Base-by-base conservation (phyloP, 2,888 invertebrate genomes). In the Colostygia pectinataria region DNA sequence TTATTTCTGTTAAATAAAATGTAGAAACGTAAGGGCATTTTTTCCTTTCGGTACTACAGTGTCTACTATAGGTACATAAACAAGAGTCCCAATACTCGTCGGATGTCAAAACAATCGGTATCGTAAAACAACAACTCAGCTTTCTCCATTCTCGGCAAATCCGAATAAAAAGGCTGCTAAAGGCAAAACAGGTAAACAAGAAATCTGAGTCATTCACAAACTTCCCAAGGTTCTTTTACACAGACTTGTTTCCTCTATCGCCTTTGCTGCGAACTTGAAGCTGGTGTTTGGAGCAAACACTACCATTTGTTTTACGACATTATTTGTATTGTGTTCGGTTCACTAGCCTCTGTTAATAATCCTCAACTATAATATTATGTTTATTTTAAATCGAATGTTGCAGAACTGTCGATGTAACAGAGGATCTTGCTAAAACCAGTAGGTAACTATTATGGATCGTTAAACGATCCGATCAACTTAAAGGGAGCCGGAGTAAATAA, bases 401-500 rank as follows among this genome's bases (percentile, higher is more conserved):
- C n/a, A n/a, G n/a, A n/a, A n/a, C n/a, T n/a, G n/a, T n/a, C n/a
- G n/a, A n/a, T n/a, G n/a, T n/a, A n/a, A n/a, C n/a, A n/a, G n/a
- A n/a, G n/a, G n/a, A n/a, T n/a, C n/a, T n/a, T n/a, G n/a, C n/a
- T n/a, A n/a, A n/a, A n/a, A n/a, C n/a, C n/a, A n/a, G n/a, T n/a
- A n/a, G n/a, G n/a, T n/a, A n/a, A n/a, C n/a, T n/a, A n/a, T n/a
- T n/a, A n/a, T n/a, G n/a, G n/a, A n/a, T n/a, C n/a, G n/a, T n/a
- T 58, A 57, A 58, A 58, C 55, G 34, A 52, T 46, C 38, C 50
- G 52, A 45, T 51, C 57, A 57, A 56, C 47, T 57, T 60, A 54
- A 61, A 63, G 59, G 59, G 53, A 68, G 55, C 56, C 53, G 60
- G 63, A 54, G 55, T 43, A 43, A 36, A 54, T 46, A 63, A 71